Evolutionary conservation across 2,888 invertebrate genomes (phyloP), one percentile per base, ranked within the genome.

Genomic region (Coecobrya sp.): DNA sequence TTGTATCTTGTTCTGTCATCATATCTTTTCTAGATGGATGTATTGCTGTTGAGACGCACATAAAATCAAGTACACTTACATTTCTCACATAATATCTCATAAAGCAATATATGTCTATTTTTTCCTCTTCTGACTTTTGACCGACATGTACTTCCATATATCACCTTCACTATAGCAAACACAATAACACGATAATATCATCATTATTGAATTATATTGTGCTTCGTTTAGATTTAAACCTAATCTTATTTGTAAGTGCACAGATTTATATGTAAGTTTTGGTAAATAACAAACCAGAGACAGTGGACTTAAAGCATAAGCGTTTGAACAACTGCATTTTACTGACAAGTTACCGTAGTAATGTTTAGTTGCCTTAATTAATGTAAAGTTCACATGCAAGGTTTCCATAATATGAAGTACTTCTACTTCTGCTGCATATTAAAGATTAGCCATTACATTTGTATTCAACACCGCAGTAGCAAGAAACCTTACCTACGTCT

Each of bases 361-460:
- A 36, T 36, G 36, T 36, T 36, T 36, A 81, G 81, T 87, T 55
- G 73, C 81, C 36, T 30, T 82, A 91, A 91, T 91, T 91, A 82
- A 91, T 59, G 91, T 55, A 81, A 86, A 91, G 91, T 91, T 91
- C 91, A 91, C 91, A 91, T 91, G 91, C 86, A 91, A 86, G 49
- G 68, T 79, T 79, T 86, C 86, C 81, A 79, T 79, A 27, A 52
- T 68, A 52, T 85, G 45, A n/a, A n/a, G n/a, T n/a, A 49, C 1
- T 16, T 59, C 5, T 62, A 7, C n/a, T n/a, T n/a, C 16, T 7
- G 5, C 27, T 79, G 25, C 19, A 36, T 10, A 65, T 22, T 19
- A 2, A 65, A n/a, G 22, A 25, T 36, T 70, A 2, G 36, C 36
- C 2, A 4, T 36, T 36, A 36, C 36, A 36, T 36, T 36, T 7